These are phyloP conservation scores for Drosophila histrio DNA, from an alignment of 2,888 invertebrate species.

Conservation along the genomic window DNA sequence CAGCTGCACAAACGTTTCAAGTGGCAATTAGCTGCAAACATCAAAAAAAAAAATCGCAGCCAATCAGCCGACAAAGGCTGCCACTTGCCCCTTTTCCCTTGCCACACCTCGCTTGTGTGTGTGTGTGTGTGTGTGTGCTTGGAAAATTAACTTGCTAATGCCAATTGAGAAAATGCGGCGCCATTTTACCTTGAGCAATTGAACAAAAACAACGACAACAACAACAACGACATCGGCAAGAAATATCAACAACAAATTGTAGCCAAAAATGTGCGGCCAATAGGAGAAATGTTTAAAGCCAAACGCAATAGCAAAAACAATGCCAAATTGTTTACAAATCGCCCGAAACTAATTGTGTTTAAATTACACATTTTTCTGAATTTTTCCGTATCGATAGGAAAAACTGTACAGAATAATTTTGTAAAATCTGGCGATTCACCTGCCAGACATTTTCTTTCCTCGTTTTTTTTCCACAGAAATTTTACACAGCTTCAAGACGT, in stretches of 20 bases:
- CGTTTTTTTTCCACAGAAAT: not conserved
- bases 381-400: conserved; percentile 20
- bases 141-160: conserved; percentile 48
- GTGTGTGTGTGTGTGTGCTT: not conserved
- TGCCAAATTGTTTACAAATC: conserved; percentile 63
- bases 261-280: conserved; percentile 26
- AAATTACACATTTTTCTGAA: conserved; percentile 61
- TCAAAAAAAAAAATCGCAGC: conserved; percentile 10
- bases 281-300: conserved; percentile 35
- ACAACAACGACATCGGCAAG: conserved; percentile 2
- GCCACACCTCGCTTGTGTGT: not conserved
- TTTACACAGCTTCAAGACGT: conserved; percentile 11
- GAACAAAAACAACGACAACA: conserved; percentile 10
- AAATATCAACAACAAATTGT: conserved; percentile 49
- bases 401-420: conserved; percentile 16
- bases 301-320: conserved; percentile 29
- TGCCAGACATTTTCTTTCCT: conserved; percentile 1
- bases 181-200: conserved; percentile 59
- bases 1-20: conserved; percentile 35
- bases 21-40: conserved; percentile 58
- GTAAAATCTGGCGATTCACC: conserved; percentile 14
- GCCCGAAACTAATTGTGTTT: conserved; percentile 68
- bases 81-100: not conserved
- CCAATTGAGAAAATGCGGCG: conserved; percentile 34
- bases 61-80: conserved; percentile 22